Evolutionary conservation across 2,113 vertebrate genomes (phyloP).

Genomic region (Triplophysa tibetana): DNA sequence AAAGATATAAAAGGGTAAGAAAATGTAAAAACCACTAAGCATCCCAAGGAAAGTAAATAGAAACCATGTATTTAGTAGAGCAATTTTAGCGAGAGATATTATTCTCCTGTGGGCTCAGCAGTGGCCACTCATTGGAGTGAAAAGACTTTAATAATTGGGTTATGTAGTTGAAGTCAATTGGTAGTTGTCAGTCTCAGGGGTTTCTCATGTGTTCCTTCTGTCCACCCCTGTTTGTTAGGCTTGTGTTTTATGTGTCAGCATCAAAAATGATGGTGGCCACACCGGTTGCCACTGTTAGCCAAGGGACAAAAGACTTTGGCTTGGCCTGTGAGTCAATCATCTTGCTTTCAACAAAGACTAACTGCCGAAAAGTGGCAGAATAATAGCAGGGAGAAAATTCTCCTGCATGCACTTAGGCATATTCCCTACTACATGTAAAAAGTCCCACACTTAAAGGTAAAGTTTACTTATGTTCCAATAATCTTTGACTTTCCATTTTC

Average conservation of each 20-base stretch:
- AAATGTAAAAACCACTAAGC: constrained; percentile 43
- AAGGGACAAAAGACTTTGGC: constrained; percentile 38
- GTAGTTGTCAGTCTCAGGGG: constrained; percentile 76
- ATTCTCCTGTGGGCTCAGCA: constrained; percentile 69
- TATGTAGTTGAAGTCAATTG: constrained; percentile 75
- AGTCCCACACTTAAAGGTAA: constrained; percentile 1
- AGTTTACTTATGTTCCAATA: neutral
- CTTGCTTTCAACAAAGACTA: constrained; percentile 31
- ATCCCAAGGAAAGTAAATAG: constrained; percentile 52
- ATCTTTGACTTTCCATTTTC: neutral
- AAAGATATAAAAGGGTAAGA: constrained; percentile 61
- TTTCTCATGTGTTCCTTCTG: constrained; percentile 55
- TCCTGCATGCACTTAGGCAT: constrained; percentile 18
- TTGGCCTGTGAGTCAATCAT: constrained; percentile 4
- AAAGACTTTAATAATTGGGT: constrained; percentile 76
- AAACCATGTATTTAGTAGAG: constrained; percentile 49
- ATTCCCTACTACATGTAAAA: neutral
- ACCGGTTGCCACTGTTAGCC: constrained; percentile 42
- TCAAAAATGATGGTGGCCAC: constrained; percentile 62
- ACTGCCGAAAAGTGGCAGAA: constrained; percentile 34
- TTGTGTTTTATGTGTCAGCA: constrained; percentile 56
- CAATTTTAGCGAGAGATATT: constrained; percentile 65
- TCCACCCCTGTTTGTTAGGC: constrained; percentile 59
- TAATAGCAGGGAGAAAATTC: constrained; percentile 18
- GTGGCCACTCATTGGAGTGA: constrained; percentile 74